These are phyloP conservation scores for Phasianus colchicus DNA, from an alignment of 2,113 vertebrate genomes.

Conservation along the genomic window DNA sequence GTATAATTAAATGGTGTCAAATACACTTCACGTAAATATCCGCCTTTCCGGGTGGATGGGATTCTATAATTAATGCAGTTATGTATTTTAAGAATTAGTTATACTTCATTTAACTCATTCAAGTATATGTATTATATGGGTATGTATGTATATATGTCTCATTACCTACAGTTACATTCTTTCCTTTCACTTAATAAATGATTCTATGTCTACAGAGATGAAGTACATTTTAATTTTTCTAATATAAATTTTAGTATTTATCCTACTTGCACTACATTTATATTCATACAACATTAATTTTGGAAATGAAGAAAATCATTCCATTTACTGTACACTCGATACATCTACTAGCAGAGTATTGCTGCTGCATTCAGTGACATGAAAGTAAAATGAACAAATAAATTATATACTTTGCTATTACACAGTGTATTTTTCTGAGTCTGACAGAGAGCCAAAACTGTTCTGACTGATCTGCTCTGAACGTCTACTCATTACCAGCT, in stretches of 20 bases:
- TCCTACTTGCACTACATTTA: background rate
- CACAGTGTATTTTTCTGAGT: background rate
- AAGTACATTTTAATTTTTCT: background rate
- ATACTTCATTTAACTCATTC: background rate
- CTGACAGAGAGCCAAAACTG: constrained; percentile 7
- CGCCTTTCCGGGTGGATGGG: background rate
- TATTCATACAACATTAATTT: background rate
- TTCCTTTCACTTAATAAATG: background rate
- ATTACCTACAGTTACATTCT: background rate
- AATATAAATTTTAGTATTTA: background rate
- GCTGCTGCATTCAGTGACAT: background rate
- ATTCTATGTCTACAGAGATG: background rate
- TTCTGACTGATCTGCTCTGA: constrained; percentile 26
- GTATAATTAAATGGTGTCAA: background rate
- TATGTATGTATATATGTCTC: background rate
- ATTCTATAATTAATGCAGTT: background rate
- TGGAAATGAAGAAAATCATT: background rate
- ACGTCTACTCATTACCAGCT: constrained; percentile 17
- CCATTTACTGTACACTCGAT: background rate
- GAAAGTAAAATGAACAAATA: background rate
- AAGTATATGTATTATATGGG: background rate
- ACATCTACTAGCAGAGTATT: background rate
- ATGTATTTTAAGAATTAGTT: background rate
- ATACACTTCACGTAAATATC: background rate
- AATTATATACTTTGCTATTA: background rate